Evolutionary conservation across 2,113 vertebrate species (phyloP).

Genomic region (Actinemys pallida): DNA sequence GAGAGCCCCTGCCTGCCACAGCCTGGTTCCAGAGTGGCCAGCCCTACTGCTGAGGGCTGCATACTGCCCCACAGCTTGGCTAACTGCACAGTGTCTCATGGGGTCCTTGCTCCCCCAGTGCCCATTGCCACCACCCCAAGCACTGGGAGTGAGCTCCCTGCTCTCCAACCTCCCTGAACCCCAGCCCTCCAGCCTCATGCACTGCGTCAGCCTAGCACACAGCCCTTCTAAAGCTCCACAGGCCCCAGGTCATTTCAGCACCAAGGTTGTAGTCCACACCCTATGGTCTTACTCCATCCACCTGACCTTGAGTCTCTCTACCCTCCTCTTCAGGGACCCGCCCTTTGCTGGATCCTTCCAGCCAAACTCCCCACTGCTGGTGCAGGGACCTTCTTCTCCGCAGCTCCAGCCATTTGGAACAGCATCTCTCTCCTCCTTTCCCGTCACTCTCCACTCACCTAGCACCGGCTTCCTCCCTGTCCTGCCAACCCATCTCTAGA

Average conservation of each 20-base stretch:
- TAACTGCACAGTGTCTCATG: neutral
- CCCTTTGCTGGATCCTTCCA: neutral
- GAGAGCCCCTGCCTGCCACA: neutral
- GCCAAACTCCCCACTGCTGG: neutral
- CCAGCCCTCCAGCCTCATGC: neutral
- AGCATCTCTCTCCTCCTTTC: neutral
- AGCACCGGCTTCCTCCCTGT: neutral
- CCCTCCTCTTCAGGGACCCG: no score
- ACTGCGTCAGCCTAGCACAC: neutral
- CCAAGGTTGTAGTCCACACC: neutral
- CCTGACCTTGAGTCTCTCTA: neutral
- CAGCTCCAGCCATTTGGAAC: neutral
- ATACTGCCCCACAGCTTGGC: neutral
- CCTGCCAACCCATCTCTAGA: neutral
- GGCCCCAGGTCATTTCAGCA: neutral
- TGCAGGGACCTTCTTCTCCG: neutral
- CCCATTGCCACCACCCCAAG: neutral
- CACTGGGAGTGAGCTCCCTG: neutral
- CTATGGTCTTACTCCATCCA: neutral
- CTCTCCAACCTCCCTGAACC: neutral
- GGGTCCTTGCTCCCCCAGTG: neutral
- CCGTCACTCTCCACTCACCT: neutral
- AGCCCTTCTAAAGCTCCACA: neutral
- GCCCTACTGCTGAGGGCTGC: neutral
- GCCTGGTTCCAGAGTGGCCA: neutral